Conservation (phyloP, 2,888 invertebrate species). For the Lasius fuliginosus region DNA sequence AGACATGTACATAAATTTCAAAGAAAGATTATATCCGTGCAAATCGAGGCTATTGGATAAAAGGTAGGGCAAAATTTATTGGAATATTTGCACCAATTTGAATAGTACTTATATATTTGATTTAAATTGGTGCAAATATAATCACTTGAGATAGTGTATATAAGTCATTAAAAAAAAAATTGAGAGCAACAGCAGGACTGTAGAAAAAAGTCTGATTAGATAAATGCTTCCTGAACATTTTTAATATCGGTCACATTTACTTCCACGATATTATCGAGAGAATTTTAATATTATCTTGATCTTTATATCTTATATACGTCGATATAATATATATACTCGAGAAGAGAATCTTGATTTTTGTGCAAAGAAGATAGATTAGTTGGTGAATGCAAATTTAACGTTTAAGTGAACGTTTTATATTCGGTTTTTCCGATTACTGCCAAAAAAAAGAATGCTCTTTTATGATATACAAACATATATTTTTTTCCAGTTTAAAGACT, state of each 20-base stretch:
- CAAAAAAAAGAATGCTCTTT: conserved; percentile 59
- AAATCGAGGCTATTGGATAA: conserved; percentile 21
- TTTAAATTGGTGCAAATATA: conserved; percentile 19
- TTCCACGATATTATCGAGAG: background rate
- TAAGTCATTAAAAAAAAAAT: conserved; percentile 19
- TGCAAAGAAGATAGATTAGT: background rate
- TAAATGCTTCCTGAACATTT: conserved; percentile 37
- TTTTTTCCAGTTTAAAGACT: conserved; percentile 55
- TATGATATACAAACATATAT: conserved; percentile 52
- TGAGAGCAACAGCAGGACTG: conserved; percentile 27
- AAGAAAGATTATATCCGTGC: conserved; percentile 10
- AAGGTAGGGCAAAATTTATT: conserved; percentile 1
- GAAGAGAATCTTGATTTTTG: conserved; percentile 28
- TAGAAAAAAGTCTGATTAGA: conserved; percentile 34
- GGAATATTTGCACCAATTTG: conserved; percentile 20
- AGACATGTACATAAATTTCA: conserved; percentile 24
- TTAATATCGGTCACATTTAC: background rate
- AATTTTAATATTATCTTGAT: background rate
- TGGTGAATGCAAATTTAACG: background rate
- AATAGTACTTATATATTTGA: conserved; percentile 2
- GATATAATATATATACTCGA: background rate
- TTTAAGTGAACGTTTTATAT: conserved; percentile 1
- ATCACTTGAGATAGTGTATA: conserved; percentile 15
- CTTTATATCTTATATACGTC: conserved; percentile 3
- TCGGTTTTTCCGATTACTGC: conserved; percentile 60